phyloP scores from a whole-genome alignment of 2,113 vertebrate genomes.

The Hylia prasina region DNA sequence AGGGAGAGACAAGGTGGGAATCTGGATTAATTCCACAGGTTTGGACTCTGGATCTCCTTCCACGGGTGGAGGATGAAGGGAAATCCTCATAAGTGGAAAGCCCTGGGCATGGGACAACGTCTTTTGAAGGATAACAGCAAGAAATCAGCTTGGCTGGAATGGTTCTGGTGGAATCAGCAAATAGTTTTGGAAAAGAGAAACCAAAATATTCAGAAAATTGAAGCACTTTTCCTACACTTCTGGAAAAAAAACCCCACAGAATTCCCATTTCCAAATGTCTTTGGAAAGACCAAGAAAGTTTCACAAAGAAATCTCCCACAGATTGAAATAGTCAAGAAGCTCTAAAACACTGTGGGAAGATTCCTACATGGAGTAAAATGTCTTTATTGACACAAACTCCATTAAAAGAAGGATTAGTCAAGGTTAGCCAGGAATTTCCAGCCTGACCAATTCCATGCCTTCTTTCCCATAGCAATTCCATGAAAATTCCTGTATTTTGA shows the following conservation, averaged over 20 bases:
- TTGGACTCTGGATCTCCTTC: not conserved
- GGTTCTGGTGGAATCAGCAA: not conserved
- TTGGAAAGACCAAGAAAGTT: not conserved
- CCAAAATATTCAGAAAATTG: not conserved
- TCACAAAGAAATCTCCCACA: not conserved
- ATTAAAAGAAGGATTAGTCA: not conserved
- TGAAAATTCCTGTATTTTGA: not conserved
- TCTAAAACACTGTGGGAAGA: not conserved
- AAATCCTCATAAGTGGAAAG: not conserved
- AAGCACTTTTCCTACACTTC: not conserved
- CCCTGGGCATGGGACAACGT: fast-evolving
- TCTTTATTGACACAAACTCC: not conserved
- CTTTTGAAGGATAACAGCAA: not conserved
- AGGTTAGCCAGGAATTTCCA: not conserved
- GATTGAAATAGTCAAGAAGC: not conserved
- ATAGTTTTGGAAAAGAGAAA: not conserved
- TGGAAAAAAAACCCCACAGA: not conserved
- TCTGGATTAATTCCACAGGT: not conserved
- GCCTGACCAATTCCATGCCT: not conserved
- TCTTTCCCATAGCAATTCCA: not conserved
- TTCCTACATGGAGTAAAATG: not conserved
- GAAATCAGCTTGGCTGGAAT: not conserved
- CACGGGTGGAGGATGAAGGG: not conserved
- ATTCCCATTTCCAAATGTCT: not conserved
- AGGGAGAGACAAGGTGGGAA: not conserved